Conservation (phyloP, 2,888 invertebrate genomes). For the Drosophila borborema region DNA sequence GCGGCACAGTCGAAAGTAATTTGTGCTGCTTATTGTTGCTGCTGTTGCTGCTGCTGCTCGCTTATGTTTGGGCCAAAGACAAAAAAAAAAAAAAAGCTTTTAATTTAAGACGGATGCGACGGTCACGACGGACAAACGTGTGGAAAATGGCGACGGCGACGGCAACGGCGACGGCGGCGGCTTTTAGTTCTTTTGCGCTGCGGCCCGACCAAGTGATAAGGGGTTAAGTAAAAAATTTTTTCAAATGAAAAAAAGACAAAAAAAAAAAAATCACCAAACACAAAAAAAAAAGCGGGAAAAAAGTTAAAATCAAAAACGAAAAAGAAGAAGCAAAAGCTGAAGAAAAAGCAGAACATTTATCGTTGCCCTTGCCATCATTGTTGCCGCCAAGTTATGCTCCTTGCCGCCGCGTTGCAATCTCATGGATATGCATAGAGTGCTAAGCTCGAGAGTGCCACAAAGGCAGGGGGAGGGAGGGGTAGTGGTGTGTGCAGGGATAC, state of each 20-base stretch:
- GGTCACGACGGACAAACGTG: constrained; percentile 42
- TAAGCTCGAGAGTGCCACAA: constrained; percentile 2
- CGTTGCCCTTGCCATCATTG: constrained; percentile 51
- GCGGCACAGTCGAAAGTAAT: constrained; percentile 63
- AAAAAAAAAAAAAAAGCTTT: constrained; percentile 53
- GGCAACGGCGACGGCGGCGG: constrained; percentile 28
- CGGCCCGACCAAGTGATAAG: constrained; percentile 57
- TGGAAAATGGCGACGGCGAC: constrained; percentile 40
- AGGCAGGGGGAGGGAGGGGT: background rate
- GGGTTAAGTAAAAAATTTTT: constrained; percentile 67
- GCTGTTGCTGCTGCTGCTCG: constrained; percentile 6
- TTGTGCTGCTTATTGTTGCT: background rate
- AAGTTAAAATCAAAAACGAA: constrained; percentile 19
- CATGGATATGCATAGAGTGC: constrained; percentile 69
- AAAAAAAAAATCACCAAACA: background rate
- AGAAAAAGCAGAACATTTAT: constrained; percentile 46
- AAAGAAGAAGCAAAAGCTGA: background rate
- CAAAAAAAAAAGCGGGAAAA: constrained; percentile 3
- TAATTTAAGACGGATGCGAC: constrained; percentile 63
- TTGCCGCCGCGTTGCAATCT: constrained; percentile 54
- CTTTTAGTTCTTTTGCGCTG: constrained; percentile 61
- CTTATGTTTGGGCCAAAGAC: constrained; percentile 36
- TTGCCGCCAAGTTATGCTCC: constrained; percentile 32
- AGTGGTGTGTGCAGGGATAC: background rate
- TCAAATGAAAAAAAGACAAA: constrained; percentile 48